Percentiles rank a stretch among this genome's conserved stretches.
Conservation (phyloP, 2,113 vertebrate species). For the Poeciliopsis occidentalis region DNA sequence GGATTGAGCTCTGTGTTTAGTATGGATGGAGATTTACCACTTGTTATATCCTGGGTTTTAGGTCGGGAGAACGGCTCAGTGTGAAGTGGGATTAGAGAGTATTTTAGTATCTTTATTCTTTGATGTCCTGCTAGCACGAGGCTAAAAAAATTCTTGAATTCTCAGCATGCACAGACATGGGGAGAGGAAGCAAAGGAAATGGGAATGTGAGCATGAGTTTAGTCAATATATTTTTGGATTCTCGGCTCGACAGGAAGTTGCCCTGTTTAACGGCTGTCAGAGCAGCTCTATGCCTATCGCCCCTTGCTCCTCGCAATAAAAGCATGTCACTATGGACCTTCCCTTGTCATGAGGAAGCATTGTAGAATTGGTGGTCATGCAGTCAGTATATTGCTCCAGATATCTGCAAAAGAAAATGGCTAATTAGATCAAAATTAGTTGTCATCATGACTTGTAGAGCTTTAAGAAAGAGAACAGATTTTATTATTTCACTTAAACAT, state of each 20-base stretch:
- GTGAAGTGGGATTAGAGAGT: conserved; percentile 13
- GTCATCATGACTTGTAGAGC: neutral
- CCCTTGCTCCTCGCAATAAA: neutral
- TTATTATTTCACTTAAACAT: neutral
- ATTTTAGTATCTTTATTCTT: conserved; percentile 33
- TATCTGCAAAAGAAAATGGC: neutral
- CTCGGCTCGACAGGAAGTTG: neutral
- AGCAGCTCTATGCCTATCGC: neutral
- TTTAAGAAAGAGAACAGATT: neutral
- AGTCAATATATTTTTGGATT: neutral
- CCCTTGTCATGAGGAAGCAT: neutral
- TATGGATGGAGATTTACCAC: conserved; percentile 1
- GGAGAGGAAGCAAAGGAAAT: neutral
- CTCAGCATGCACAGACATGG: neutral
- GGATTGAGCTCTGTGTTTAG: conserved; percentile 7
- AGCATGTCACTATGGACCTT: neutral
- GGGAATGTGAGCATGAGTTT: conserved; percentile 6
- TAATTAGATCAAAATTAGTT: neutral
- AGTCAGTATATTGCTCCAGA: neutral
- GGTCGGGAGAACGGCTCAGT: conserved; percentile 11
- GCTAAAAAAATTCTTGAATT: neutral
- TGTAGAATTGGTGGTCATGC: neutral
- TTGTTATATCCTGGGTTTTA: conserved; percentile 22
- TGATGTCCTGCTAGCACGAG: conserved; percentile 15
- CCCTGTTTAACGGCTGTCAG: conserved; percentile 7